Evolutionary conservation across 1,140 invertebrate species (phyloP), one percentile per base, ranked within the genome.

Genomic region (Forficula auricularia): DNA sequence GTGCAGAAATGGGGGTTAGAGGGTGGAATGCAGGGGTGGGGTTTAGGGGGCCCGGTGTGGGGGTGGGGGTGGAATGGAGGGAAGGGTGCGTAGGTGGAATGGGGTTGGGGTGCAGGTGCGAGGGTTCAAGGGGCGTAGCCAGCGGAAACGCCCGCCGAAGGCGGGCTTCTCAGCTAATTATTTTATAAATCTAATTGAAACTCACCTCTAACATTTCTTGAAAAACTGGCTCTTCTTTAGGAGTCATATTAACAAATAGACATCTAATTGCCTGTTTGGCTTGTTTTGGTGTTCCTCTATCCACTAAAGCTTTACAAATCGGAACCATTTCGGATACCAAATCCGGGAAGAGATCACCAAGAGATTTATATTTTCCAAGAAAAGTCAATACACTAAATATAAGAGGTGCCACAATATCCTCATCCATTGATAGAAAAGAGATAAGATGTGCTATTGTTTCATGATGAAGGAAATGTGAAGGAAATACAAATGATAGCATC

Each of bases 211-310:
- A 73, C 43, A 94, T 86, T 50, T 85, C 82, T 18, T 77, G 75
- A 60, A 94, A 87, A 18, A 92, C 73, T 43, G 73, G 65, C 48
- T 83, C 77, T 54, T 86, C 75, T 52, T 83, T 71, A 48, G 79
- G 72, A 12, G 77, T 76, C 54, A 86, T 81, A 60, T 91, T 88
- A 7, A 83, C 78, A 54, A 74, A 87, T 32, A 97, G 74, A 65
- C 91, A 96, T 46, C 85, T 72, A 20, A 97, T 80, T 3, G 91
- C 88, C 55, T 95, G 88, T 62, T 98, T 98, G 1, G 90, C 88
- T 63, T 97, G 90, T 62, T 94, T 94, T 0, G 86, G 78, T 2
- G 85, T 88, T 3, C 90, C 91, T 18, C 77, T 75, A 52, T 84
- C 77, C 0, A 84, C 80, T 56, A 91, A 82, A 19, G 79, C 77